Evolutionary conservation across 1,140 invertebrate genomes (phyloP).

Genomic region (Philaenus spumarius): DNA sequence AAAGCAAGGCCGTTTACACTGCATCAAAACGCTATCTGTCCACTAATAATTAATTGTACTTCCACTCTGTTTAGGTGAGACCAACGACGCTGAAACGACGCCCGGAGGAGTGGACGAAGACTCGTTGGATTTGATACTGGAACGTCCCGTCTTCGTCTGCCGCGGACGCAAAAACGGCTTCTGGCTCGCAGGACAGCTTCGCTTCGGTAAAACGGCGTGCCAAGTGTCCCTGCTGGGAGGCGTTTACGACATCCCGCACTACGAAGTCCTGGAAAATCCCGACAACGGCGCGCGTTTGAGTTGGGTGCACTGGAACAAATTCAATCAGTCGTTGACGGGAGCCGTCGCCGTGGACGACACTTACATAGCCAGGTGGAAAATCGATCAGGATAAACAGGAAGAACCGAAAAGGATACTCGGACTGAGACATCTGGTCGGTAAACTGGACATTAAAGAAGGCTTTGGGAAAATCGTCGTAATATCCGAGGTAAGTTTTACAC

Average conservation of each 20-base stretch:
- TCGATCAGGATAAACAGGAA: neutral
- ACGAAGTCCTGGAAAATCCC: conserved; percentile 69
- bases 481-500: conserved; percentile 42
- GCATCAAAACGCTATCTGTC: no score
- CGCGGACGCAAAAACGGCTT: conserved; percentile 58
- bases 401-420: conserved; percentile 20
- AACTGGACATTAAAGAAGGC: conserved; percentile 51
- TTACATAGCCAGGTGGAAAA: conserved; percentile 19
- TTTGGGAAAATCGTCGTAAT: conserved; percentile 59
- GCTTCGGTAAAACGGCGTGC: conserved; percentile 43
- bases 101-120: conserved; percentile 9
- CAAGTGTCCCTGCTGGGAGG: conserved; percentile 53
- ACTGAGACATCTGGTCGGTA: conserved; percentile 57
- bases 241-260: conserved; percentile 51
- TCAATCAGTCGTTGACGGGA: conserved; percentile 45
- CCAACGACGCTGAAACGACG: neutral
- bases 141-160: conserved; percentile 61
- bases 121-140: conserved; percentile 11
- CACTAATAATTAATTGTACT: no score
- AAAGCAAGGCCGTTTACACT: no score
- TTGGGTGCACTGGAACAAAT: conserved; percentile 58
- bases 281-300: conserved; percentile 63
- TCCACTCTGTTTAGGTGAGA: no score
- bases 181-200: conserved; percentile 60
- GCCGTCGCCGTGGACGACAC: conserved; percentile 52